Conservation (phyloP, 2,888 invertebrate species). For the Tanypteryx hageni region DNA sequence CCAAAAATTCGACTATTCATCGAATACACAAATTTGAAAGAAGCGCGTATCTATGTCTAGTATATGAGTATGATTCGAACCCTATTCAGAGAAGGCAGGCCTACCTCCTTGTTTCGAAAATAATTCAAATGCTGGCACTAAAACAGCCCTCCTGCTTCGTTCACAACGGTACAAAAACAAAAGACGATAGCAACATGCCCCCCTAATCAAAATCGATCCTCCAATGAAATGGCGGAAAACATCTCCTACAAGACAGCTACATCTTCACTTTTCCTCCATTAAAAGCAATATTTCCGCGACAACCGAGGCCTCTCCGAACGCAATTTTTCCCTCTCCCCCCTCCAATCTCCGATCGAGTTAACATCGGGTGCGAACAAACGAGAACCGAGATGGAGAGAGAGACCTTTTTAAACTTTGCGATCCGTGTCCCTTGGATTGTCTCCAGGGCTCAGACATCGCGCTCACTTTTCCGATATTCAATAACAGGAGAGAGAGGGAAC, state of each 20-base stretch:
- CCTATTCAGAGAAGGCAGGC: no score
- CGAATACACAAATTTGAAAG: no score
- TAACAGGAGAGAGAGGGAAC: not conserved
- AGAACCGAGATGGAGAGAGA: not conserved
- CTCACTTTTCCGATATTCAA: constrained; percentile 16
- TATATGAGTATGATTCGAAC: no score
- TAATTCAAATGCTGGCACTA: no score
- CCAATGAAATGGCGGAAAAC: not conserved
- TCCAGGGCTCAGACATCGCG: not conserved
- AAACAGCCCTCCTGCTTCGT: no score
- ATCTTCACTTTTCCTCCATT: not conserved
- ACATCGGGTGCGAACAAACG: not conserved
- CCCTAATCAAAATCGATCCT: not conserved
- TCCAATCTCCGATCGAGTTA: not conserved
- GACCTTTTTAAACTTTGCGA: not conserved
- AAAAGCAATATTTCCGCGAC: not conserved
- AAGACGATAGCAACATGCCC: no score
- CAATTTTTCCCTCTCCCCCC: not conserved
- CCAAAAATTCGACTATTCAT: no score
- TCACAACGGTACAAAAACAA: no score
- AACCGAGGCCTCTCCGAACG: not conserved
- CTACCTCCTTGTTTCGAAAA: no score
- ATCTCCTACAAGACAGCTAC: not conserved
- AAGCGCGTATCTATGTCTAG: no score
- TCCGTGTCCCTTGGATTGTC: not conserved